Conservation (phyloP, 1,140 invertebrate genomes). For the Liolophura sinensis region DNA sequence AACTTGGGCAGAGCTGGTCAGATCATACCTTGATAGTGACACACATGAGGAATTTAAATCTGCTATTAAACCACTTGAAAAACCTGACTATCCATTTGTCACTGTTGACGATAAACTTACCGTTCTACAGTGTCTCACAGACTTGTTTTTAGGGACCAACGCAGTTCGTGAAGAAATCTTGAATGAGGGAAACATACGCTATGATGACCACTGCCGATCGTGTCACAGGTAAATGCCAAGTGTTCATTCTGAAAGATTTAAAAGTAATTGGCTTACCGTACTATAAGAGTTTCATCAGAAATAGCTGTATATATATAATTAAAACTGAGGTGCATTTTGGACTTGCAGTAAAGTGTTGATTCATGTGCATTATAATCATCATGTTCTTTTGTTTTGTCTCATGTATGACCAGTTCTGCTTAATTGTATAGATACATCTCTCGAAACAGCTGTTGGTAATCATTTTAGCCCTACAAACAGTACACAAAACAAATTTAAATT, state of each 20-base stretch:
- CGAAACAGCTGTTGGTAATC: too few relatives aligned
- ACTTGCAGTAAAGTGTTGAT: too few relatives aligned
- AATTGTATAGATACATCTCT: too few relatives aligned
- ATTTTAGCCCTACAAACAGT: too few relatives aligned
- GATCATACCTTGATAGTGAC: constrained; percentile 74
- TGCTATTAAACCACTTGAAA: constrained; percentile 45
- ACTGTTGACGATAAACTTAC: constrained; percentile 79
- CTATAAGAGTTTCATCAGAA: too few relatives aligned
- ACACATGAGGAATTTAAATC: constrained; percentile 68
- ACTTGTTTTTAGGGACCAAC: constrained; percentile 93
- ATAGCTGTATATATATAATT: too few relatives aligned
- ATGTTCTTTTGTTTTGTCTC: too few relatives aligned
- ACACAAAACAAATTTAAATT: too few relatives aligned
- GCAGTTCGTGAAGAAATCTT: constrained; percentile 89
- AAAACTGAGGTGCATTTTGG: too few relatives aligned
- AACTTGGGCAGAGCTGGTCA: constrained; percentile 91
- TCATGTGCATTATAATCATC: too few relatives aligned
- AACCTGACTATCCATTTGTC: constrained; percentile 79
- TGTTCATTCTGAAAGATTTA: not conserved
- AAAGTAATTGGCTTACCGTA: too few relatives aligned
- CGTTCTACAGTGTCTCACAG: constrained; percentile 88
- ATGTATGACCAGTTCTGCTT: too few relatives aligned
- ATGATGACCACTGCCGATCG: constrained; percentile 93
- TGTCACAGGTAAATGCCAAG: constrained; percentile 71
- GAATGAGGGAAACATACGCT: constrained; percentile 87